These are phyloP conservation scores for Drosophila tsacasi DNA, from an alignment of 1,140 invertebrate genomes.

Conservation along the genomic window DNA sequence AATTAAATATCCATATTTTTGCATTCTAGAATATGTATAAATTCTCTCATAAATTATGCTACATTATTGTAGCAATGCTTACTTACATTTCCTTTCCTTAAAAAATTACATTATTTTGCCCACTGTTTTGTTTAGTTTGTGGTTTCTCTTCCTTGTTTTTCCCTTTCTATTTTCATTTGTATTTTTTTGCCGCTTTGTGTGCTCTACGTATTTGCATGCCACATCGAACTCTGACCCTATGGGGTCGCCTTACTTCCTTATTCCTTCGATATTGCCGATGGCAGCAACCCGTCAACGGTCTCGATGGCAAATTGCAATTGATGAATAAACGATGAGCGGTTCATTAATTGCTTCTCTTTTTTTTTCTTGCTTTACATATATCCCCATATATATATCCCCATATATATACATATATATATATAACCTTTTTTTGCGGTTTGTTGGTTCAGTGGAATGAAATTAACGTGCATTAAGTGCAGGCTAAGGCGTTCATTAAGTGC, in stretches of 20 bases:
- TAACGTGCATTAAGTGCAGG: conserved; percentile 60
- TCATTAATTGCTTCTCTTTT: conserved; percentile 55
- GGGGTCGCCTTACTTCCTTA: conserved; percentile 3
- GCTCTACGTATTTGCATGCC: conserved; percentile 59
- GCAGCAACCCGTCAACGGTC: conserved; percentile 15
- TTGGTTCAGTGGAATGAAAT: conserved; percentile 25
- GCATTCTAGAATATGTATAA: neutral
- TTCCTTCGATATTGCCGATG: conserved; percentile 10
- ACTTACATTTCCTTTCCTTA: neutral
- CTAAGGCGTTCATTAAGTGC: conserved; percentile 37
- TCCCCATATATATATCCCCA: neutral
- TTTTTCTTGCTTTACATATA: neutral
- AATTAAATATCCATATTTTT: neutral
- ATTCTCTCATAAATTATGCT: neutral
- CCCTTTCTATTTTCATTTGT: conserved; percentile 22
- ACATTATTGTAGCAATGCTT: neutral
- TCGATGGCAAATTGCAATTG: conserved; percentile 57
- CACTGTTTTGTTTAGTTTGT: conserved; percentile 9
- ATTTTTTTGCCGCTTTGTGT: conserved; percentile 23
- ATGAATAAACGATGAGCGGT: conserved; percentile 59
- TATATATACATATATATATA: no score
- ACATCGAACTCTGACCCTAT: conserved; percentile 17
- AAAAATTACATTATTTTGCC: neutral
- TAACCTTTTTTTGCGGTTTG: neutral
- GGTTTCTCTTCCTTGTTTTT: conserved; percentile 4